Evolutionary conservation across 2,888 invertebrate species (phyloP), one percentile per base, ranked within the genome.

Genomic region (Aricia artaxerxes): DNA sequence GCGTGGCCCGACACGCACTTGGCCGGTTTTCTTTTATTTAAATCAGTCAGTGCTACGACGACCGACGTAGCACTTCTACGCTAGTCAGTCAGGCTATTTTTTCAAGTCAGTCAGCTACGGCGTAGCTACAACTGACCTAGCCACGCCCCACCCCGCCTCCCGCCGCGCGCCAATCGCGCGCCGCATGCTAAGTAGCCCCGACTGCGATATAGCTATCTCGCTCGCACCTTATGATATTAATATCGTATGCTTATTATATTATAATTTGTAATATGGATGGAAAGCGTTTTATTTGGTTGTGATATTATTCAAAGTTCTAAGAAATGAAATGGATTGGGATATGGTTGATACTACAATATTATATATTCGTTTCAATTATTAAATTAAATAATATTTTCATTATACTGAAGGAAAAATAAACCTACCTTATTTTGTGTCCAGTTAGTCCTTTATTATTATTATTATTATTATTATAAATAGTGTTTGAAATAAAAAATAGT

Each of bases 131-230:
- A 89, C 86, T 88, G 86, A 85, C 84, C 84, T 69, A 85, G 83
- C 89, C 93, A 93, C 94, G 94, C 94, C 94, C 89, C 69, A 6
- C 69, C 69, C 69, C 69, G 69, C 69, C 69, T 13, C 69, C 86
- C 88, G 83, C 83, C 88, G 87, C 87, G 85, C 84, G 85, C 95
- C 95, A 95, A 95, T 95, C 91, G 81, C 79, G 81, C 85, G 81
- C 80, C 86, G 86, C 89, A 90, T 87, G 85, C 90, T 88, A 87
- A 90, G 91, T 89, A 90, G 88, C 85, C 86, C 82, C 86, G 83
- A 86, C 84, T 49, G 84, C 84, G 86, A 83, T 91, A 89, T 89
- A 87, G 85, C 88, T 84, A 90, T 92, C 91, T 86, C 90, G 86
- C 86, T 93, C 91, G 76, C 76, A 53, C 76, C 31, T 24, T 69